Conservation (phyloP, 2,797 vertebrate species). For the Argyrosomus regius region DNA sequence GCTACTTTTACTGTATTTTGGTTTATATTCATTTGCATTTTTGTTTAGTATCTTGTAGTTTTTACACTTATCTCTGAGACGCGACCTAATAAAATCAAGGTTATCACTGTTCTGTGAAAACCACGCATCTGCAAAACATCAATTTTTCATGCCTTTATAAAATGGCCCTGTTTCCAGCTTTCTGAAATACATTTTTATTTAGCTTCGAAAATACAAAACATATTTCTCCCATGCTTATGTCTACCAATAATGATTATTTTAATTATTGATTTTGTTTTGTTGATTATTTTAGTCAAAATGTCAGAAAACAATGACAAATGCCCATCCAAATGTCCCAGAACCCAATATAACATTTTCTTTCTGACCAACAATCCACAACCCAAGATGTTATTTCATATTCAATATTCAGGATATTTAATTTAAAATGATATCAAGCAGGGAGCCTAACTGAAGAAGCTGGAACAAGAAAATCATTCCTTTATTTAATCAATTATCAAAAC, state of each 20-base stretch:
- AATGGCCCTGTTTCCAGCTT: neutral
- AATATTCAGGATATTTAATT: neutral
- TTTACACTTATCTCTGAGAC: neutral
- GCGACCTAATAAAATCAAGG: neutral
- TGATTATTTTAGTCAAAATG: conserved; percentile 3
- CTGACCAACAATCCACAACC: neutral
- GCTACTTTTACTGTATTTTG: neutral
- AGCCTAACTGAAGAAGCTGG: neutral
- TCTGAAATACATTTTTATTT: neutral
- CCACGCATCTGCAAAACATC: too few species aligned
- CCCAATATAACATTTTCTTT: neutral
- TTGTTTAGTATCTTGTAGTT: neutral
- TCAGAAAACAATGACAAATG: neutral
- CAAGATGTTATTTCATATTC: neutral
- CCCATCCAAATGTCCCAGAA: neutral
- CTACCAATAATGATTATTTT: neutral
- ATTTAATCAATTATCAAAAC: neutral
- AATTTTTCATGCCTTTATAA: neutral
- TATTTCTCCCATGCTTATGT: too few species aligned
- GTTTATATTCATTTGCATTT: neutral
- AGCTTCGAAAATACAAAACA: neutral
- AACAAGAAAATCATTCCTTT: neutral
- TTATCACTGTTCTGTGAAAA: neutral
- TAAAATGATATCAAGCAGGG: neutral
- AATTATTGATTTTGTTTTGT: neutral